Evolutionary conservation across 2,113 vertebrate genomes (phyloP).

Genomic region (Mirounga angustirostris): DNA sequence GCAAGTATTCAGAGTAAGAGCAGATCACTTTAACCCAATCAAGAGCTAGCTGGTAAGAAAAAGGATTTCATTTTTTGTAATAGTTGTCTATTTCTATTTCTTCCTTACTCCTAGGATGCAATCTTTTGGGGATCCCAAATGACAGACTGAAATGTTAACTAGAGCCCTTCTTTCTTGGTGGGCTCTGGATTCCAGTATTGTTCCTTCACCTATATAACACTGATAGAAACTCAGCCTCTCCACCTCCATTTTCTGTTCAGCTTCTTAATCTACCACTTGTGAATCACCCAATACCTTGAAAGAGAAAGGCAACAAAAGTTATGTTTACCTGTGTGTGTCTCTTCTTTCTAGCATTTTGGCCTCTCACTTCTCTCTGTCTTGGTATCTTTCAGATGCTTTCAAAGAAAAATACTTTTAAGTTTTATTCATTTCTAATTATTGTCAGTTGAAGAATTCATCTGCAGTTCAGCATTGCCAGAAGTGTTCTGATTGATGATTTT

Average conservation of each 20-base stretch:
- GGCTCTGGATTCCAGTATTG: not conserved
- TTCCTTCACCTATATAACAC: not conserved
- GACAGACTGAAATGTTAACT: not conserved
- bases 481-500: not conserved
- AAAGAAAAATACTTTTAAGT: not conserved
- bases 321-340: not conserved
- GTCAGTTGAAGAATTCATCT: not conserved
- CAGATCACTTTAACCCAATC: not conserved
- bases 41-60: not conserved
- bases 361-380: not conserved
- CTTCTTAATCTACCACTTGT: not conserved
- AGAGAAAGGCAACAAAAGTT: not conserved
- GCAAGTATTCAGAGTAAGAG: not conserved
- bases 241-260: not conserved
- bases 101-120: not conserved
- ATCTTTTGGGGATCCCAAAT: not conserved
- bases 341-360: not conserved
- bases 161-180: not conserved
- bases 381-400: not conserved
- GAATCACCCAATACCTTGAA: not conserved
- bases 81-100: not conserved
- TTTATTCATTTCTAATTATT: not conserved
- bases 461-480: not conserved
- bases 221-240: not conserved
- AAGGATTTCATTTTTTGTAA: not conserved